Evolutionary conservation across 2,797 vertebrate species (phyloP), one percentile per base, ranked within the genome.

Genomic region (Esox lucius): DNA sequence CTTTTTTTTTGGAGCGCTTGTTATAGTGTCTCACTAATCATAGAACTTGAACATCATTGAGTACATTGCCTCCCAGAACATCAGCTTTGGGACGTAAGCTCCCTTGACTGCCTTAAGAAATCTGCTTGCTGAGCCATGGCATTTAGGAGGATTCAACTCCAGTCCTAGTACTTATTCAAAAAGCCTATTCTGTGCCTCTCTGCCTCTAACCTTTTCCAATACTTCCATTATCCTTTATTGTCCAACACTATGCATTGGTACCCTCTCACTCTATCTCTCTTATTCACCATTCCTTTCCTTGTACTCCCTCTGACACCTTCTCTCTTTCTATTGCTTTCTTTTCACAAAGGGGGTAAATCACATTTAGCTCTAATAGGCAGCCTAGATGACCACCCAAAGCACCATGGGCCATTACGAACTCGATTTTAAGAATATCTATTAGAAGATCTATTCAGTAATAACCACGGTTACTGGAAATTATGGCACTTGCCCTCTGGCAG

Each of bases 281-380:
- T n/a, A 12, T 39, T 15, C 19, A 7, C 68, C 53, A 59, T 72
- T 71, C 71, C 66, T 71, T 73, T 75, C 80, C 39, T 77, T 78
- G 53, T 70, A 53, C 66, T 26, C 39, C 22, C 33, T 12, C 22
- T 53, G 33, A 70, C 67, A 15, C 53, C 53, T 31, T 67, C 70
- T 49, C 35, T 77, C 62, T 78, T 71, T 72, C 61, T 78, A 75
- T 49, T 68, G 68, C 42, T 51, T 56, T 31, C 72, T 68, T 68
- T 71, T 65, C 75, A 49, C 71, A 68, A 78, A 81, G 78, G 83
- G 39, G 80, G 85, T 87, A 89, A 89, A 91, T 91, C 88, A 84
- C 89, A 91, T 93, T 90, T 91, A 81, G 81, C 84, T 84, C 80
- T 91, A 91, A 91, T 80, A 86, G 90, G 79, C 81, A 82, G 84